These are phyloP conservation scores for Sminthopsis crassicaudata DNA, from an alignment of 2,113 vertebrate genomes.

Conservation along the genomic window DNA sequence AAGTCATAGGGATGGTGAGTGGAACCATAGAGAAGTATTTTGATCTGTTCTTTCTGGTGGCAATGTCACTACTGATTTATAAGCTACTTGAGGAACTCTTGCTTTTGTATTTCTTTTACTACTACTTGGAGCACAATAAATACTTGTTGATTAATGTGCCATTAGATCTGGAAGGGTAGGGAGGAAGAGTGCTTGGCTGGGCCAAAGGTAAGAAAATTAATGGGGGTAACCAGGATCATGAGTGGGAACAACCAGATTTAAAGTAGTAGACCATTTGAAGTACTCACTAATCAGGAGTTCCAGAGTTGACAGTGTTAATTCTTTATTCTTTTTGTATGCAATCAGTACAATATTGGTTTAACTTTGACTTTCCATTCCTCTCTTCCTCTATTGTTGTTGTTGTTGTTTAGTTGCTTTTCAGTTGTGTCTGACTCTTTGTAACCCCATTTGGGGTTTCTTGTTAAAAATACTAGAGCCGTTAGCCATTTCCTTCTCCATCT, in stretches of 20 bases:
- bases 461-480: background rate
- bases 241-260: background rate
- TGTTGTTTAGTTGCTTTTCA: background rate
- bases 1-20: background rate
- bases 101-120: background rate
- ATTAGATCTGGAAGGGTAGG: background rate
- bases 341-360: background rate
- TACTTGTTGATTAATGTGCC: background rate
- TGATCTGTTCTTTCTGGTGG: background rate
- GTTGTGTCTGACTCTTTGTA: background rate
- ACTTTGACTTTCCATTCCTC: background rate
- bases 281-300: background rate
- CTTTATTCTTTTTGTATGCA: background rate
- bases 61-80: background rate
- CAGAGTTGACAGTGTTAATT: background rate
- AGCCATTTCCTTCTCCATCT: background rate
- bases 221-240: background rate
- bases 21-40: background rate
- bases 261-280: background rate
- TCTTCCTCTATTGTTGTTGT: background rate
- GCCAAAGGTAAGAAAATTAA: background rate
- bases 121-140: background rate
- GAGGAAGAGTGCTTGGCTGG: background rate
- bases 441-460: background rate
- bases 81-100: background rate